Percentiles rank a stretch among this genome's conserved stretches.
phyloP scores from a whole-genome alignment of 2,888 invertebrate genomes.

The Ommatoiulus sabulosus region DNA sequence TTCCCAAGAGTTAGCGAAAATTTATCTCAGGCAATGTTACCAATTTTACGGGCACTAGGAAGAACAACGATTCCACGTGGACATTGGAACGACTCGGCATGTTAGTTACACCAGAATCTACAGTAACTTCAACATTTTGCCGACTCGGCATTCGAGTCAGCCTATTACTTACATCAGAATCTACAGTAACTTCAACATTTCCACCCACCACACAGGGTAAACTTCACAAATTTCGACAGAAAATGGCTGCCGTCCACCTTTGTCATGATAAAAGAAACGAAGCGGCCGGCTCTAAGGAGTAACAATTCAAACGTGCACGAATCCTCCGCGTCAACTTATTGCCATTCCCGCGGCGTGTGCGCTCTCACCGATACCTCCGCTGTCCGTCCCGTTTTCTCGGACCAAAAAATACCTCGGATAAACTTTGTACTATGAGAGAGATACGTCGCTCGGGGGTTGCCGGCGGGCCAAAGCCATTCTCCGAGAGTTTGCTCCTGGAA shows the following conservation, averaged over 20 bases:
- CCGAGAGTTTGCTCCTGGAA: not conserved
- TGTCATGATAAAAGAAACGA: not conserved
- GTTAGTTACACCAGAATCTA: too few relatives aligned
- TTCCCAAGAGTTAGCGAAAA: too few relatives aligned
- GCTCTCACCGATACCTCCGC: not conserved
- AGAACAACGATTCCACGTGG: too few relatives aligned
- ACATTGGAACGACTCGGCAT: too few relatives aligned
- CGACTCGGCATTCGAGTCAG: not conserved
- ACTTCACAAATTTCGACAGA: not conserved
- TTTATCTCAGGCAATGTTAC: too few relatives aligned
- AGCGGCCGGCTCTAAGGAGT: not conserved
- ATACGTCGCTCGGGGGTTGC: not conserved
- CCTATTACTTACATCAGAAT: not conserved
- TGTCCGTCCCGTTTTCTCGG: not conserved
- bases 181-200: not conserved
- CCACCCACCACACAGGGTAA: not conserved
- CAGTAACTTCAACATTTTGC: too few relatives aligned
- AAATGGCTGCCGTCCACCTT: not conserved
- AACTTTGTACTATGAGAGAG: constrained; percentile 41
- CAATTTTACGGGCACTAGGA: too few relatives aligned
- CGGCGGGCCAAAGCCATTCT: not conserved
- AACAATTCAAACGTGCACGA: not conserved
- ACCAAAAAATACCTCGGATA: not conserved
- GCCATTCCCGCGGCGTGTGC: not conserved
- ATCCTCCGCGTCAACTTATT: not conserved